Evolutionary conservation across 2,797 vertebrate genomes (phyloP), one percentile per base, ranked within the genome.

Genomic region (Mormyrus proboscirostris): DNA sequence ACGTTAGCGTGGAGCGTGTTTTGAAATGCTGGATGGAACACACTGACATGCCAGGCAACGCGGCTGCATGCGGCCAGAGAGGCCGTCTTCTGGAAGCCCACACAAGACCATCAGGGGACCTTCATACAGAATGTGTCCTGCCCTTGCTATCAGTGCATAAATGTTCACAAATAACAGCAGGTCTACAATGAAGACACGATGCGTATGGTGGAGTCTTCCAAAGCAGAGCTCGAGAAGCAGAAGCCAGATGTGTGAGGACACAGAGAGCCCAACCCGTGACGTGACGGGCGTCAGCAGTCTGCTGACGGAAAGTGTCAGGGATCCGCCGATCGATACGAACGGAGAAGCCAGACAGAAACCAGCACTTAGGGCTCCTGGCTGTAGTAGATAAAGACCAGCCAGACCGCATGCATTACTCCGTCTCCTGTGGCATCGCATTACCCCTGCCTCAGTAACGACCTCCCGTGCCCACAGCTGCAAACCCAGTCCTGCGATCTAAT

Each of bases 221-320:
- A 50, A 50, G n/a, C 16, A 8, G 82, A 25, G 44, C 16, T 50
- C 4, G 12, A 4, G 49, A 55, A 29, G 47, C 22, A 10, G 9
- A 84, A 50, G 41, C 2, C 82, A 53, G 69, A 83, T 9, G 50
- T 10, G 33, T n/a, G 14, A 25, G 51, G 29, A 50, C 53, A 69
- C 44, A 33, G 73, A 83, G 69, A 55, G 12, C 16, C 53, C 33
- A 1, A 73, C n/a, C 44, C 88, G 53, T 51, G 50, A 55, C 88
- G 53, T 51, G 50, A 79, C 29, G 50, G 19, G 9, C 76, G 53
- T 44, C 22, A 16, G 59, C 44, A 22, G 8, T 12, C 10, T 65
- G 82, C 57, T 57, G 84, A 82, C 22, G 88, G 88, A 89, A 89
- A 65, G 57, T 33, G 57, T 89, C 55, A 47, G 82, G 22, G 57